phyloP scores from a whole-genome alignment of 2,113 vertebrate genomes.

The Tupaia chinensis region DNA sequence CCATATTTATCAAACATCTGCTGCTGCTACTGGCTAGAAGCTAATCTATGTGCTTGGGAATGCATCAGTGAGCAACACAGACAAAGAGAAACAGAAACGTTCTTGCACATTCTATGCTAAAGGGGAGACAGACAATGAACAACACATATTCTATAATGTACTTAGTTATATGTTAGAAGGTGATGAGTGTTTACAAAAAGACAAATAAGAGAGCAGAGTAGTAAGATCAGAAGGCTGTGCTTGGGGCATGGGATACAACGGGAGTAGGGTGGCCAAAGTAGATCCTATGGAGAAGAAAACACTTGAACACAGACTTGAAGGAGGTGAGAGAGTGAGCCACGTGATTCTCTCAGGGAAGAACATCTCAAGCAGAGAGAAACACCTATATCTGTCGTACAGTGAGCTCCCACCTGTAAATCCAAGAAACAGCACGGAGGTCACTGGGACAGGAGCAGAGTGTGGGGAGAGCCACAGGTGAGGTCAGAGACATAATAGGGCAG shows the following conservation, averaged over 20 bases:
- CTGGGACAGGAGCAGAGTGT: background rate
- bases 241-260: background rate
- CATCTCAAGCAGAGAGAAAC: too few relatives aligned
- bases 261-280: background rate
- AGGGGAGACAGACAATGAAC: background rate
- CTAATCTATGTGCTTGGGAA: background rate
- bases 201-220: background rate
- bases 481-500: background rate
- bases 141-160: background rate
- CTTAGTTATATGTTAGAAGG: background rate
- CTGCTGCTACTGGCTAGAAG: background rate
- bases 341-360: background rate
- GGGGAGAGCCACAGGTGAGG: background rate
- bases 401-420: accelerated
- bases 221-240: background rate
- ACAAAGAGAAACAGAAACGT: background rate
- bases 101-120: background rate
- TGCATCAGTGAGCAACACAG: background rate
- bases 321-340: background rate
- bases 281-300: background rate
- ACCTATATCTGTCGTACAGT: accelerated
- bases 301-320: background rate
- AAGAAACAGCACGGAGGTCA: background rate
- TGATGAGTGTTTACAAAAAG: background rate
- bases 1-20: background rate